Evolutionary conservation across 2,888 invertebrate genomes (phyloP).

Genomic region (Drosophila mulleri): DNA sequence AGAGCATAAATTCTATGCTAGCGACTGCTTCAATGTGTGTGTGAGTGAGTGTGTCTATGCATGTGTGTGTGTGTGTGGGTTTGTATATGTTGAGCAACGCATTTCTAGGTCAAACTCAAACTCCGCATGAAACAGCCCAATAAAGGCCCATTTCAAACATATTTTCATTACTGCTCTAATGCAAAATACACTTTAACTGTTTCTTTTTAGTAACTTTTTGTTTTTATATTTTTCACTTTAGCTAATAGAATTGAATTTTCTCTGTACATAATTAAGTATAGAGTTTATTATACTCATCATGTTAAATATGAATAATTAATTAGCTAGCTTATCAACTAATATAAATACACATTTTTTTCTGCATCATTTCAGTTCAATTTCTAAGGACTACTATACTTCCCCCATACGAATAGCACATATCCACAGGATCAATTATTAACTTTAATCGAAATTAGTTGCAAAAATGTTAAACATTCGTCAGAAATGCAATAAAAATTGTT

Average conservation of each 20-base stretch:
- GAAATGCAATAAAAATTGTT: conserved; percentile 39
- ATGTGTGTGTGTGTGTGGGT: conserved; percentile 20
- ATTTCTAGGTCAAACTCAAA: conserved; percentile 78
- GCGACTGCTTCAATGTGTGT: conserved; percentile 9
- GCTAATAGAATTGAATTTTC: background rate
- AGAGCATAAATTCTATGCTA: conserved; percentile 49
- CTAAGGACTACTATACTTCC: background rate
- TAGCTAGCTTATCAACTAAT: background rate
- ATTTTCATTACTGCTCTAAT: conserved; percentile 35
- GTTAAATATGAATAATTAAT: too few species aligned
- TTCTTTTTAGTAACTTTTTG: background rate
- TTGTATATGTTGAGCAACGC: conserved; percentile 48
- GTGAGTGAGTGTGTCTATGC: conserved; percentile 20
- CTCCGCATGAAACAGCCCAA: conserved; percentile 49
- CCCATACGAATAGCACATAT: conserved; percentile 1
- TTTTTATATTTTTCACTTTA: background rate
- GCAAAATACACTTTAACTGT: conserved; percentile 17
- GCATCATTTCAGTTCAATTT: background rate
- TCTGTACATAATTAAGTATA: too few species aligned
- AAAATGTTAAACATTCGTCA: conserved; percentile 54
- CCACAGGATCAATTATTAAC: conserved; percentile 6
- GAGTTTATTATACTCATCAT: too few species aligned
- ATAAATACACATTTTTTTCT: background rate
- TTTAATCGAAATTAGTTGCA: conserved; percentile 8
- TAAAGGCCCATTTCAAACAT: conserved; percentile 41